These are phyloP conservation scores for Isaurus tuberculatus DNA, from an alignment of 92 coral and sea anemone species.

Conservation along the genomic window DNA sequence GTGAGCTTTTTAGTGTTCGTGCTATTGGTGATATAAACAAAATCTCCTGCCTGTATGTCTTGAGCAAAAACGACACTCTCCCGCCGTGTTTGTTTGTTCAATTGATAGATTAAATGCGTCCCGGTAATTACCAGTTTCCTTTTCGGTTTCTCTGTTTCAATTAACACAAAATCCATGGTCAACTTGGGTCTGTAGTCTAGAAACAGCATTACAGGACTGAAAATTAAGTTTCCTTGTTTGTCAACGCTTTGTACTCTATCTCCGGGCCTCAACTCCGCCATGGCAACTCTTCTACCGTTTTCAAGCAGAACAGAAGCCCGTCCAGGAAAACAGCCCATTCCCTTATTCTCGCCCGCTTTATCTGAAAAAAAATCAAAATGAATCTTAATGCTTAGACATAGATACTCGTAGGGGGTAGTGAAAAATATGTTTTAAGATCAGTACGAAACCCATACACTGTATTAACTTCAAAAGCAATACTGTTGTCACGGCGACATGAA, in stretches of 20 bases:
- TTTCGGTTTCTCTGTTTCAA: conserved; percentile 74
- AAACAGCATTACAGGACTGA: conserved; percentile 86
- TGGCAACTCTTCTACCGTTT: conserved; percentile 58
- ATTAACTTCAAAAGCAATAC: conserved; percentile 15
- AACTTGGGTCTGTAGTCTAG: conserved; percentile 78
- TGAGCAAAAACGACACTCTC: conserved; percentile 72
- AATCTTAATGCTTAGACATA: conserved; percentile 13
- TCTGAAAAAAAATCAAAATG: conserved; percentile 47
- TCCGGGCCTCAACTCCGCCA: conserved; percentile 72
- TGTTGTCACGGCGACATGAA: conserved; percentile 39
- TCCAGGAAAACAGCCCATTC: conserved; percentile 71
- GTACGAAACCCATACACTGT: background rate
- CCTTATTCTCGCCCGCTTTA: conserved; percentile 38
- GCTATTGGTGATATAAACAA: conserved; percentile 70
- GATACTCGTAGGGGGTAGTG: conserved; percentile 9
- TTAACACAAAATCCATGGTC: conserved; percentile 54
- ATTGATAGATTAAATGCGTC: conserved; percentile 86
- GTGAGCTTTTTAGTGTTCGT: conserved; percentile 56
- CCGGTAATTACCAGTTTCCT: conserved; percentile 79
- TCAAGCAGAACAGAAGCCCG: conserved; percentile 63
- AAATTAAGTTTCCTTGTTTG: conserved; percentile 64
- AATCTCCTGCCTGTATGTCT: conserved; percentile 73
- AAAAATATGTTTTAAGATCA: background rate
- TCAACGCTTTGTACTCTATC: conserved; percentile 76
- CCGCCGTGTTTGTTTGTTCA: conserved; percentile 79